phyloP scores from a whole-genome alignment of 2,113 vertebrate genomes.

The Axis porcinus region DNA sequence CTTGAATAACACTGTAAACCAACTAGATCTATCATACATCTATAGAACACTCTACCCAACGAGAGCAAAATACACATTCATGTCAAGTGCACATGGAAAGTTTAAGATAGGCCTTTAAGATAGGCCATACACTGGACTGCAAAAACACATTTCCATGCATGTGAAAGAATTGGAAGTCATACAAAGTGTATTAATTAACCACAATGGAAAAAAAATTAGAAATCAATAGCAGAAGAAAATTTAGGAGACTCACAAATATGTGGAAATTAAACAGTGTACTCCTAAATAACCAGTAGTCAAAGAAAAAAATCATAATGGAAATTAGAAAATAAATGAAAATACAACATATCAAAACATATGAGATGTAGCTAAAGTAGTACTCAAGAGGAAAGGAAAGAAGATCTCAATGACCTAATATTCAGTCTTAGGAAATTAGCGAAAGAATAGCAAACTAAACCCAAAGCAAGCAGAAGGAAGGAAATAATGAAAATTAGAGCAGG shows the following conservation, averaged over 20 bases:
- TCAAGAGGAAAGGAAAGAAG: neutral
- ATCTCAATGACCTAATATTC: neutral
- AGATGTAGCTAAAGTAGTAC: neutral
- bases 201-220: neutral
- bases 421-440: neutral
- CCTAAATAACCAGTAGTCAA: neutral
- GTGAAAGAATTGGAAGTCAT: neutral
- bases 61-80: neutral
- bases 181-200: neutral
- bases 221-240: neutral
- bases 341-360: neutral
- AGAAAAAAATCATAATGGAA: neutral
- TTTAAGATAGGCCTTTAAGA: neutral
- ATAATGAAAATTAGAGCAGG: neutral
- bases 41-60: neutral
- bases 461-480: neutral
- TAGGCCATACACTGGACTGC: neutral
- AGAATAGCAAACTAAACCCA: neutral
- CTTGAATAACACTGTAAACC: neutral
- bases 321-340: slow-evolving; percentile 1
- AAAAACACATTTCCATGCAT: neutral
- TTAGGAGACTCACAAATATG: neutral
- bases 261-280: neutral
- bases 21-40: neutral
- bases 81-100: neutral